Base-by-base conservation (phyloP, 2,113 vertebrate genomes). In the Hippopotamus amphibius region DNA sequence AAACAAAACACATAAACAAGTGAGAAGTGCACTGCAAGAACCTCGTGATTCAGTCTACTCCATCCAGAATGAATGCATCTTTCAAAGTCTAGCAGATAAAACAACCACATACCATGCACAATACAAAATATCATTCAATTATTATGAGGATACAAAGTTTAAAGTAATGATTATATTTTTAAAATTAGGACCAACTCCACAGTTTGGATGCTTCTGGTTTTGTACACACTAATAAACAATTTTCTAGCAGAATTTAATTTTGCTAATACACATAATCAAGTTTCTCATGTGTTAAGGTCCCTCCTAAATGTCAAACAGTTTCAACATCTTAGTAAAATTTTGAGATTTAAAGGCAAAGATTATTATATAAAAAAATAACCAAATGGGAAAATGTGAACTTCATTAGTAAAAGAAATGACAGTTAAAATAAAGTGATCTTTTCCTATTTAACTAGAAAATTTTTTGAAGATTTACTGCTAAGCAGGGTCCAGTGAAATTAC, bases 161-260 rank as follows among this genome's bases (percentile, higher is more conserved):
- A 86, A 92, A 88, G 63, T 71, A 86, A 63, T 74, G 19, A 74
- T 65, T n/a, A 43, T 41, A 81, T 87, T 83, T 81, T 74, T 37
- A 37, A 90, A 88, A 48, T 48, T n/a, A 53, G 26, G 5, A 91
- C 76, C 30, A 88, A 84, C 59, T 84, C n/a, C 76, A 66, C 7
- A 68, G 69, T 88, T 83, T 30, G 37, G 71, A 16, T 91, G 13
- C 43, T 92, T 85, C 83, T 66, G 43, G 37, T 88, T 94, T 43
- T 84, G 28, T 30, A 85, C 21, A 95, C 24, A 94, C 9, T 82
- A 55, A 85, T 17, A 66, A 69, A 93, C 16, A 63, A 95, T 24
- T 88, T 84, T 55, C 72, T 48, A 85, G 41, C 10, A 84, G 43
- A 93, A 91, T 91, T 92, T 87, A 59, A 92, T 92, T 82, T 94